Conservation (phyloP, 2,113 vertebrate genomes). For the Microtus montanus region DNA sequence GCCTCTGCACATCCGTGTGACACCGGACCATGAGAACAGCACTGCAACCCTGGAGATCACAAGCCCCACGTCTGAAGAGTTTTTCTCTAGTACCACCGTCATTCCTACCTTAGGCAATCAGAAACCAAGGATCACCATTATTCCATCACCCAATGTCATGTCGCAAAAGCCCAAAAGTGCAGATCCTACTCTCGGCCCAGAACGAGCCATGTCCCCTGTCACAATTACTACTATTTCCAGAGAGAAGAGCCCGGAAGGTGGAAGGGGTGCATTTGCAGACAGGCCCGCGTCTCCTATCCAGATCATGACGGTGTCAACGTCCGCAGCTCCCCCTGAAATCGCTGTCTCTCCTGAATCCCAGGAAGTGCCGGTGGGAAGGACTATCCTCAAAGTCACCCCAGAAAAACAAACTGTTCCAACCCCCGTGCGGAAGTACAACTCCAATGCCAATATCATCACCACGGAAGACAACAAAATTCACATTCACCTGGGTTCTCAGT, state of each 20-base stretch:
- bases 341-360: constrained; percentile 86
- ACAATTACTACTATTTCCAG: constrained; percentile 95
- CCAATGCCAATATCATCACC: constrained; percentile 93
- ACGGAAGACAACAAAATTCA: constrained; percentile 99
- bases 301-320: constrained; percentile 93
- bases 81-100: constrained; percentile 96
- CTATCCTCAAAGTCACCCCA: constrained; percentile 92
- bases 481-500: constrained; percentile 94
- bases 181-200: constrained; percentile 81
- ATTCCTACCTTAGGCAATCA: constrained; percentile 95
- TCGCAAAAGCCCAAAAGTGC: constrained; percentile 84
- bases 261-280: constrained; percentile 80
- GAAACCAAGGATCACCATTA: constrained; percentile 96
- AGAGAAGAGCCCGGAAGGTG: constrained; percentile 88
- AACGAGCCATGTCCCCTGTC: constrained; percentile 92
- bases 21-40: constrained; percentile 92
- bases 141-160: constrained; percentile 89
- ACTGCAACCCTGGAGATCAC: constrained; percentile 97
- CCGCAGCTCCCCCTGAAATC: constrained; percentile 86
- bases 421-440: constrained; percentile 89
- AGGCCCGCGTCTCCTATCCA: constrained; percentile 91
- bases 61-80: constrained; percentile 93
- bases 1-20: constrained; percentile 96
- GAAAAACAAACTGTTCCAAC: constrained; percentile 89
- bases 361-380: constrained; percentile 87